Evolutionary conservation across 2,797 vertebrate species (phyloP).

Genomic region (Lindbergichthys nudifrons): DNA sequence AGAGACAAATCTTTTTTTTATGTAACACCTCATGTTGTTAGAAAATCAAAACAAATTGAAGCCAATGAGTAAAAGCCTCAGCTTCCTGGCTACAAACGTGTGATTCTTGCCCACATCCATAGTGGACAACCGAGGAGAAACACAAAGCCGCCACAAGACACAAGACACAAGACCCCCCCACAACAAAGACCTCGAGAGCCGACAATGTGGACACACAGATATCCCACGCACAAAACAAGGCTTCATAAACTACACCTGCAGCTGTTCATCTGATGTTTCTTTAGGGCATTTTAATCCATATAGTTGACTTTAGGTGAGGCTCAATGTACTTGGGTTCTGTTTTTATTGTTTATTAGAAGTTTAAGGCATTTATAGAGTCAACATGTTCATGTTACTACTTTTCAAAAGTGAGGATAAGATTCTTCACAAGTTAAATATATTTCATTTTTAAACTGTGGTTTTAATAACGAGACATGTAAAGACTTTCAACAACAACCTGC

Average conservation of each 20-base stretch:
- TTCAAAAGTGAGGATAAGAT: neutral
- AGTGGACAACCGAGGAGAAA: slow-evolving; percentile 62
- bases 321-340: neutral
- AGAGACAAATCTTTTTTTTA: neutral
- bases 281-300: neutral
- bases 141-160: slow-evolving; percentile 52
- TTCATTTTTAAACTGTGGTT: neutral
- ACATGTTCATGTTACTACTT: neutral
- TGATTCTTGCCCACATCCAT: slow-evolving; percentile 63
- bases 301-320: neutral
- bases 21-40: accelerated
- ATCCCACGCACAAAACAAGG: too few species aligned
- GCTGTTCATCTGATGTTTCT: neutral
- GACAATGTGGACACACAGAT: slow-evolving; percentile 10
- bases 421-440: neutral
- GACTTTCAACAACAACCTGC: neutral
- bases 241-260: neutral
- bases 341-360: neutral
- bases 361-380: neutral
- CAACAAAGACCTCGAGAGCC: slow-evolving; percentile 69
- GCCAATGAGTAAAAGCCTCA: slow-evolving; percentile 60
- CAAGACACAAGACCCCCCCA: slow-evolving; percentile 65
- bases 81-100: slow-evolving; percentile 61
- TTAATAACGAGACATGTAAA: neutral
- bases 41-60: slow-evolving; percentile 11